These are phyloP conservation scores for Drosophila glabriapex DNA, from an alignment of 2,888 invertebrate genomes.

Conservation along the genomic window DNA sequence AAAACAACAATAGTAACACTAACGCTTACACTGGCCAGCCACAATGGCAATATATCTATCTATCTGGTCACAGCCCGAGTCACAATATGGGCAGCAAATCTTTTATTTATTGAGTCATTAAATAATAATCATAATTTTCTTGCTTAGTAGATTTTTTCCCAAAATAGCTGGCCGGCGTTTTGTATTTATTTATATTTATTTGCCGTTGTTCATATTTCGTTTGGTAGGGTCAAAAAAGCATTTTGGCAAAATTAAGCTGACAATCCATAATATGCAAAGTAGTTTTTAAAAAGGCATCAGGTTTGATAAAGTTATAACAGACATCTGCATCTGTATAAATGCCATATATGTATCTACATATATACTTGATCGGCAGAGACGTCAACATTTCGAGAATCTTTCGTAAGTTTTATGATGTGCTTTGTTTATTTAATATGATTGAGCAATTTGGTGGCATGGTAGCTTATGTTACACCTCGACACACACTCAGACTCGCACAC, in stretches of 20 bases:
- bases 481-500: background rate
- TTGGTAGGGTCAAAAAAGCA: background rate
- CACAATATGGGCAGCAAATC: slow-evolving; percentile 41
- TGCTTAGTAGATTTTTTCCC: slow-evolving; percentile 27
- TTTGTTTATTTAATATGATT: slow-evolving; percentile 2
- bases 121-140: slow-evolving; percentile 71
- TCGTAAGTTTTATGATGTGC: background rate
- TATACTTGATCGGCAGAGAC: background rate
- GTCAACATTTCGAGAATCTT: background rate
- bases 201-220: background rate
- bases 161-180: background rate
- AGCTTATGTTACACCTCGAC: slow-evolving; percentile 3
- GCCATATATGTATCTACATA: background rate
- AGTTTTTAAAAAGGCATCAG: slow-evolving; percentile 1
- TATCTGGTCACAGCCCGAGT: slow-evolving; percentile 27
- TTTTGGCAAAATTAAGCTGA: slow-evolving; percentile 1
- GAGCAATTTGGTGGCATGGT: slow-evolving; percentile 7
- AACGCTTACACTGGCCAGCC: slow-evolving; percentile 13
- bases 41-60: slow-evolving; percentile 25
- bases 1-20: slow-evolving; percentile 51
- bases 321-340: background rate
- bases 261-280: background rate
- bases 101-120: slow-evolving; percentile 76
- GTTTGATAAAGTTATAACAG: background rate
- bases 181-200: background rate